These are phyloP conservation scores for Coelogynopora nodosa DNA, from an alignment of 2,888 invertebrate species.

Conservation along the genomic window DNA sequence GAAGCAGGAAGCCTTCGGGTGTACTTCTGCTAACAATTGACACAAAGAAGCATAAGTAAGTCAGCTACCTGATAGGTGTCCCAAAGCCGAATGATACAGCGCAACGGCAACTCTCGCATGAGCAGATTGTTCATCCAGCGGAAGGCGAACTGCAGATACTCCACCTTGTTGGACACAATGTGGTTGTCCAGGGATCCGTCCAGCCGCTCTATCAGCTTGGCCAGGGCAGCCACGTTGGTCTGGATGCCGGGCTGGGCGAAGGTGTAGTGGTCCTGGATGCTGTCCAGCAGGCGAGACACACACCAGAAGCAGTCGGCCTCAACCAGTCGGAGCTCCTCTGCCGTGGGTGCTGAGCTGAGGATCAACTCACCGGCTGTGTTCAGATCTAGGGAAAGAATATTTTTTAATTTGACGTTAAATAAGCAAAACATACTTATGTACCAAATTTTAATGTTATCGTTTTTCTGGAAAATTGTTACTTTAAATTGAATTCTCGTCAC, in stretches of 20 bases:
- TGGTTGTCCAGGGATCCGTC: slow-evolving; percentile 90
- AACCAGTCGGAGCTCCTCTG: slow-evolving; percentile 76
- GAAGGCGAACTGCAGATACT: slow-evolving; percentile 97
- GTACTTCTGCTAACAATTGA: not conserved
- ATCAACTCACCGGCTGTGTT: slow-evolving; percentile 43
- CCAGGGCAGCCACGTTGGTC: slow-evolving; percentile 88
- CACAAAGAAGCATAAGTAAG: not conserved
- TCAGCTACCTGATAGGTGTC: slow-evolving; percentile 84
- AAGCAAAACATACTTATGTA: too few relatives aligned
- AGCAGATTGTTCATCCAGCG: slow-evolving; percentile 99
- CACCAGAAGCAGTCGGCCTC: slow-evolving; percentile 99
- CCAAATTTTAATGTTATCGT: too few relatives aligned
- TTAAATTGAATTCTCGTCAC: too few relatives aligned
- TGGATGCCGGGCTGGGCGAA: slow-evolving; percentile 99
- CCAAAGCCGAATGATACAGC: slow-evolving; percentile 94
- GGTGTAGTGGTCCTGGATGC: slow-evolving; percentile 98
- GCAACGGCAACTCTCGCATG: slow-evolving; percentile 89
- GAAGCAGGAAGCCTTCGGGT: not conserved
- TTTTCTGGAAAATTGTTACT: not conserved
- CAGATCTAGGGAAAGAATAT: slow-evolving; percentile 42
- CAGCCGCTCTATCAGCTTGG: slow-evolving; percentile 88
- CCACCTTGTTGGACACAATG: slow-evolving; percentile 83
- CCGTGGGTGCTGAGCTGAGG: slow-evolving; percentile 67
- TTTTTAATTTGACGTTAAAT: too few relatives aligned
- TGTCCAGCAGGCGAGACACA: slow-evolving; percentile 89